Base-by-base conservation (phyloP, 2,113 vertebrate genomes). In the Eleginops maclovinus region DNA sequence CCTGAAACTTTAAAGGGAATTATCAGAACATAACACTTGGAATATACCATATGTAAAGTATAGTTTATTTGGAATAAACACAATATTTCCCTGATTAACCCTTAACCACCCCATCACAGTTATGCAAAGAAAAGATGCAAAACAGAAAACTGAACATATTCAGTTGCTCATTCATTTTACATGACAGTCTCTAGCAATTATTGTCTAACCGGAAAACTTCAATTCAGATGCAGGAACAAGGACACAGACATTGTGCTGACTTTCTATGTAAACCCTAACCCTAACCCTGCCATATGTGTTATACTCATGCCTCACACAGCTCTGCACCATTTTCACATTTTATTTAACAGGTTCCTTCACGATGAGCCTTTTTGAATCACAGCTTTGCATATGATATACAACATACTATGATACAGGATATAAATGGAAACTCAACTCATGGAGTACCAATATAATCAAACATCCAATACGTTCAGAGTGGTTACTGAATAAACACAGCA, bases 171-270 rank as follows among this genome's bases (percentile, higher is more conserved):
- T 49, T 24, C 46, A 15, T n/a, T n/a, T n/a, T n/a, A n/a, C n/a
- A n/a, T n/a, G n/a, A n/a, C n/a, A n/a, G n/a, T n/a, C n/a, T n/a
- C n/a, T n/a, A n/a, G n/a, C n/a, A n/a, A n/a, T n/a, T n/a, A n/a
- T n/a, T n/a, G n/a, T n/a, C n/a, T n/a, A n/a, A n/a, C n/a, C n/a
- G n/a, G n/a, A n/a, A 76, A 36, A 36, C 31, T 1, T 36, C 44
- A 74, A 40, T 21, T 21, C 5, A 43, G 28, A 28, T 49, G 24
- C 14, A 28, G 36, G 47, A n/a, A 73, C 84, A 88, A 94, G 88
- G 88, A 61, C 83, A 75, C 54, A 56, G 69, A 62, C 77, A 77
- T 86, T 87, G 79, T 89, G 49, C n/a, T 10, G 8, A 51, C 70
- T 54, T 36, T 2, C 58, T 72, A 55, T 73, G 54, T n/a, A n/a